Evolutionary conservation across 2,797 vertebrate genomes (phyloP), one percentile per base, ranked within the genome.

Genomic region (Spinus olivaceus): DNA sequence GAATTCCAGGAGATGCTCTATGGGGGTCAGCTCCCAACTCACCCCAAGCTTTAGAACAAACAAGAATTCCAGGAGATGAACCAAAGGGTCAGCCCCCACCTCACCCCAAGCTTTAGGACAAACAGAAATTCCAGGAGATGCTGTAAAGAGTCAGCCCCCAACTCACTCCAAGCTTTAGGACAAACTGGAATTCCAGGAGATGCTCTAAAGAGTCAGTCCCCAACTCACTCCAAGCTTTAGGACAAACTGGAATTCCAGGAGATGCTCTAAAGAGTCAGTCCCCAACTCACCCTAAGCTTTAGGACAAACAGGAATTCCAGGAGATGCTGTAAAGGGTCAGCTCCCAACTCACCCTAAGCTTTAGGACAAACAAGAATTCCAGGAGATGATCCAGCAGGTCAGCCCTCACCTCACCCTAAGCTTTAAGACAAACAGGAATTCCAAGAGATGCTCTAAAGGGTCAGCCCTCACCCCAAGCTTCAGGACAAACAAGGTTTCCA

Each of bases 301-400:
- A 35, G 3, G 20, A 46, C 30, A 24, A 46, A 19, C 8, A 53
- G 0, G 12, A 1, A 30, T 30, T 5, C 27, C 33, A 50, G 14
- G 7, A 28, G 64, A 53, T 20, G 28, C 2, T 70, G 22, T 0
- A 18, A 0, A 14, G 30, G 22, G 4, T 41, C 14, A 41, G 18
- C 1, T 3, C 16, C 3, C 23, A 22, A 0, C 11, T 14, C 23
- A 50, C 0, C 0, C 21, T 0, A 23, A 33, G 53, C 32, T 56
- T 56, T 16, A 56, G 14, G 21, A 33, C 32, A 81, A 81, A 82
- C 61, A 41, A 35, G 51, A 56, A 95, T 78, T 73, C 84, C 42
- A 69, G 67, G 78, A 72, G 47, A 78, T 4, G 46, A 84, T 83
- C 57, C 5, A 6, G 1, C 9, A 21, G 21, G 54, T 33, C 21